These are phyloP conservation scores for Bettongia penicillata DNA, from an alignment of 2,113 vertebrate species.

Conservation along the genomic window DNA sequence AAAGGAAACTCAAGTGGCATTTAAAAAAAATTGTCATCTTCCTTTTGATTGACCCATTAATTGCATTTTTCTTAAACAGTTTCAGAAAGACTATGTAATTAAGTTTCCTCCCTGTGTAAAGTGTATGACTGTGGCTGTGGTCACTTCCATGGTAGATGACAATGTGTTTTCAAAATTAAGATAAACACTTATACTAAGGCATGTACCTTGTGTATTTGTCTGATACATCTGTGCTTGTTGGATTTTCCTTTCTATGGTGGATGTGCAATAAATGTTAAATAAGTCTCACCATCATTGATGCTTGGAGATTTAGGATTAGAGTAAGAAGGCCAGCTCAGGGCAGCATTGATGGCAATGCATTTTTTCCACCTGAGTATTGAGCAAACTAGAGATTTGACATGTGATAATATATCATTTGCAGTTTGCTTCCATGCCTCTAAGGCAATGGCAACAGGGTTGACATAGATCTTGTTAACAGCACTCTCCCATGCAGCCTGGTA, in stretches of 20 bases:
- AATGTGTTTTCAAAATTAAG: constrained; percentile 31
- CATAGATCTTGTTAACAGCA: background rate
- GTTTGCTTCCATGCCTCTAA: background rate
- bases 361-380: background rate
- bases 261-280: constrained; percentile 10
- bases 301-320: constrained; percentile 13
- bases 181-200: background rate
- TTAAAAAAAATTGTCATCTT: background rate
- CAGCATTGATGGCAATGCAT: constrained; percentile 34
- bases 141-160: constrained; percentile 18
- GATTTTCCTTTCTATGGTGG: constrained; percentile 20
- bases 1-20: constrained; percentile 49
- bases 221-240: constrained; percentile 11
- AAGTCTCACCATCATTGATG: background rate
- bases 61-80: constrained; percentile 32
- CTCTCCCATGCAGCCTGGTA: background rate
- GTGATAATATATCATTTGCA: background rate
- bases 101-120: constrained; percentile 16
- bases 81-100: background rate
- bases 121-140: background rate
- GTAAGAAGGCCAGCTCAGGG: background rate
- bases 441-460: background rate
- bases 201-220: constrained; percentile 5
- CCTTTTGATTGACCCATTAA: background rate
- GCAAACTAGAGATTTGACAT: background rate